Conservation (phyloP, 2,797 vertebrate genomes). For the Etheostoma perlongum region DNA sequence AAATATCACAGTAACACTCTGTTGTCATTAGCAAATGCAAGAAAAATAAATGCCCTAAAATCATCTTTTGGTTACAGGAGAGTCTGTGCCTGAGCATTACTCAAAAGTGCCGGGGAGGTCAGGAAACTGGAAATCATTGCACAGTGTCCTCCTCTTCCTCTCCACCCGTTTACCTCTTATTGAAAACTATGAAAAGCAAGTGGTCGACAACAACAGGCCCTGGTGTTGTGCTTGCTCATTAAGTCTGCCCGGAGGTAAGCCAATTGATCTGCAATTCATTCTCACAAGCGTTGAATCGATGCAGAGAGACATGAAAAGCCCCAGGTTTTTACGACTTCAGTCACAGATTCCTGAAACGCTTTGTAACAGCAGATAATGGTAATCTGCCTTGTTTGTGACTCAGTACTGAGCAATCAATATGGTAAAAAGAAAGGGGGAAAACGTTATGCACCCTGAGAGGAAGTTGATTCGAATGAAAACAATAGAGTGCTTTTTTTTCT, state of each 20-base stretch:
- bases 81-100: conserved; percentile 30
- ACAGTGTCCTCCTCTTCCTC: conserved; percentile 36
- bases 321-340: conserved; percentile 83
- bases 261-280: conserved; percentile 90
- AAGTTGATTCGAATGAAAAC: conserved; percentile 85
- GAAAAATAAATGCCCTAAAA: conserved; percentile 61
- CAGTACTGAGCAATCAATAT: conserved; percentile 75
- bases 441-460: conserved; percentile 63
- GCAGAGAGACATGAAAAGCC: conserved; percentile 85
- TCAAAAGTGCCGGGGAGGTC: conserved; percentile 44
- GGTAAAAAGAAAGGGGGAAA: conserved; percentile 50
- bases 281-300: conserved; percentile 87
- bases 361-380: conserved; percentile 86
- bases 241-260: conserved; percentile 85
- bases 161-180: conserved; percentile 4
- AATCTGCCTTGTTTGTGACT: conserved; percentile 82
- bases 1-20: conserved; percentile 58
- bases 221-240: conserved; percentile 83
- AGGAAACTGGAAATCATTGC: conserved; percentile 68
- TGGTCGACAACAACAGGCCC: conserved; percentile 76
- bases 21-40: conserved; percentile 47
- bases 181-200: conserved; percentile 34
- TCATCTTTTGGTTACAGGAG: conserved; percentile 62
- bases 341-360: conserved; percentile 85
- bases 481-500: conserved; percentile 62